These are phyloP conservation scores for Cettia cetti DNA, from an alignment of 2,113 vertebrate genomes.

Conservation along the genomic window DNA sequence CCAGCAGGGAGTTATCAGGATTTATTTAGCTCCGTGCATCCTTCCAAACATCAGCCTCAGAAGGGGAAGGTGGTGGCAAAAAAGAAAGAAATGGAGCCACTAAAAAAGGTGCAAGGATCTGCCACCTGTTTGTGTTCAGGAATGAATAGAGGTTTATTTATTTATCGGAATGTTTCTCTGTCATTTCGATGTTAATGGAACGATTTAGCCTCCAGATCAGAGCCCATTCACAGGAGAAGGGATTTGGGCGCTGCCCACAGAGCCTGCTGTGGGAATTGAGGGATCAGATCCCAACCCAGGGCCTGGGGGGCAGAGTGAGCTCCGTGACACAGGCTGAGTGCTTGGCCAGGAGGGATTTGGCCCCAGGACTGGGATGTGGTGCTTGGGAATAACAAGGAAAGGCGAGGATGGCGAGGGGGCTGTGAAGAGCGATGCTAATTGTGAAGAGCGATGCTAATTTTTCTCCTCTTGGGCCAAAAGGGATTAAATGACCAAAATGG, in stretches of 20 bases:
- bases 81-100: not conserved
- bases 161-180: not conserved
- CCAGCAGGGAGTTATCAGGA: not conserved
- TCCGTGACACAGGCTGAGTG: rapidly evolving
- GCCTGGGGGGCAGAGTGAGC: not conserved
- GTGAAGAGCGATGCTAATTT: rapidly evolving
- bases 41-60: too few species aligned
- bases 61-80: not conserved
- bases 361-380: too few species aligned
- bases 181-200: rapidly evolving
- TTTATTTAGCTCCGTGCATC: not conserved
- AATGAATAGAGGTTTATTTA: not conserved
- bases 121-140: too few species aligned
- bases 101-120: not conserved
- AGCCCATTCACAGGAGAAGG: not conserved
- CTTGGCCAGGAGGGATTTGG: not conserved
- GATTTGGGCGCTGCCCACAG: not conserved
- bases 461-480: not conserved
- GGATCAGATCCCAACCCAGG: not conserved
- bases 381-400: not conserved
- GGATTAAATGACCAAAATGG: not conserved
- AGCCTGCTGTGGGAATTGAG: too few species aligned
- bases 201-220: not conserved
- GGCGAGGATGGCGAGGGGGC: not conserved
- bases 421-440: rapidly evolving